These are phyloP conservation scores for Cinclus mexicanus DNA, from an alignment of 2,113 vertebrate genomes.

Conservation along the genomic window DNA sequence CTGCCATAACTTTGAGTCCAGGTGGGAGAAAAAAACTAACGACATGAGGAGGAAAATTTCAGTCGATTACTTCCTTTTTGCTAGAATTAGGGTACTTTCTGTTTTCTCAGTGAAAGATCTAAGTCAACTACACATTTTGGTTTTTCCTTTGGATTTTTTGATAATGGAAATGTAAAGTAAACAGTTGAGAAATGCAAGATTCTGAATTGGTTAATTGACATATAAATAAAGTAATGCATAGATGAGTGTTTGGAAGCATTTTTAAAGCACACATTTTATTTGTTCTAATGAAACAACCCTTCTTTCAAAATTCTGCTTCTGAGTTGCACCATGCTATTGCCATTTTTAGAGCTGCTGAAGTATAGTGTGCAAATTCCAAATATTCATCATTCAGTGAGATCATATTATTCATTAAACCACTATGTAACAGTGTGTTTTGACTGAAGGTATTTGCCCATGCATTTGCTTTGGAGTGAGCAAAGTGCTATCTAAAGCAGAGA, in stretches of 20 bases:
- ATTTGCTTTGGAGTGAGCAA: background rate
- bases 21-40: background rate
- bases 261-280: background rate
- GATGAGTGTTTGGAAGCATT: background rate
- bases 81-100: background rate
- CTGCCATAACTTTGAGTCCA: background rate
- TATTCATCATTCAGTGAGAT: background rate
- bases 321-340: background rate
- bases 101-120: background rate
- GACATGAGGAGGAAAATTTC: background rate
- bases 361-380: background rate
- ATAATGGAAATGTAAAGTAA: background rate
- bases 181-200: background rate
- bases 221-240: background rate
- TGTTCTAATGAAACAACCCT: background rate
- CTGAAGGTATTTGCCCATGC: background rate
- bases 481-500: background rate
- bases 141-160: background rate
- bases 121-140: background rate
- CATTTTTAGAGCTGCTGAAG: background rate
- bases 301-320: background rate
- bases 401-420: background rate
- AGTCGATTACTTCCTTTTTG: background rate
- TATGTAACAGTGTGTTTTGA: background rate
- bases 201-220: background rate